phyloP scores from a whole-genome alignment of 2,888 invertebrate species.

The Monoplex corrugatus region DNA sequence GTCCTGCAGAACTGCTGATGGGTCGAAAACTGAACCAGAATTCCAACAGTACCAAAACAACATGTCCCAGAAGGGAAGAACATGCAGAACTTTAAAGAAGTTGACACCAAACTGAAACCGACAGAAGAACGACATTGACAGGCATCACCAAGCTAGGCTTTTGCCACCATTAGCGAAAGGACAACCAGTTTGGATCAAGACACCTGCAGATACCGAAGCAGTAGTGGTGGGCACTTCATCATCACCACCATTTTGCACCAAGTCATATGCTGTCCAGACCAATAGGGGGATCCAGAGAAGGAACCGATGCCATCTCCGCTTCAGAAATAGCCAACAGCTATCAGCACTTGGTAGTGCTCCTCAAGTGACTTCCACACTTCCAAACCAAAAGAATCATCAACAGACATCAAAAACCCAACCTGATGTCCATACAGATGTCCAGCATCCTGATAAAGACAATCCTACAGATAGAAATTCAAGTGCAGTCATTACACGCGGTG shows the following conservation, averaged over 20 bases:
- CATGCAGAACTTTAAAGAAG: background rate
- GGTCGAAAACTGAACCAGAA: conserved; percentile 27
- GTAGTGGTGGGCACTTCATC: background rate
- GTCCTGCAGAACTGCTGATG: conserved; percentile 36
- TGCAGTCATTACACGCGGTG: too few relatives aligned
- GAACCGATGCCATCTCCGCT: background rate
- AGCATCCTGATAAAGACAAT: too few relatives aligned
- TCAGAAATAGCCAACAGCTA: too few relatives aligned
- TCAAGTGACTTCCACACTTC: too few relatives aligned
- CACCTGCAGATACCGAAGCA: background rate
- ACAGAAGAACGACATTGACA: background rate
- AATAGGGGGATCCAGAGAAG: background rate
- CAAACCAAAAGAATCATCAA: too few relatives aligned
- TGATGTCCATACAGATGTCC: too few relatives aligned
- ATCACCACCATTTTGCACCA: background rate
- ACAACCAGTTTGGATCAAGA: background rate
- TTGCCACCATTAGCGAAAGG: background rate
- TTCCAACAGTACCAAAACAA: background rate
- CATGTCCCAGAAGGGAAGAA: background rate
- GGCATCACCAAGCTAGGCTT: background rate
- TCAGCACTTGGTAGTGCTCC: too few relatives aligned
- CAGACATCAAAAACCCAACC: too few relatives aligned
- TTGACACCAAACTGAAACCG: background rate
- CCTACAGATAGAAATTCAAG: too few relatives aligned
- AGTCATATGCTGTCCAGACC: background rate